These are phyloP conservation scores for Actinia tenebrosa DNA, from an alignment of 64 coral and sea anemone species.

Conservation along the genomic window DNA sequence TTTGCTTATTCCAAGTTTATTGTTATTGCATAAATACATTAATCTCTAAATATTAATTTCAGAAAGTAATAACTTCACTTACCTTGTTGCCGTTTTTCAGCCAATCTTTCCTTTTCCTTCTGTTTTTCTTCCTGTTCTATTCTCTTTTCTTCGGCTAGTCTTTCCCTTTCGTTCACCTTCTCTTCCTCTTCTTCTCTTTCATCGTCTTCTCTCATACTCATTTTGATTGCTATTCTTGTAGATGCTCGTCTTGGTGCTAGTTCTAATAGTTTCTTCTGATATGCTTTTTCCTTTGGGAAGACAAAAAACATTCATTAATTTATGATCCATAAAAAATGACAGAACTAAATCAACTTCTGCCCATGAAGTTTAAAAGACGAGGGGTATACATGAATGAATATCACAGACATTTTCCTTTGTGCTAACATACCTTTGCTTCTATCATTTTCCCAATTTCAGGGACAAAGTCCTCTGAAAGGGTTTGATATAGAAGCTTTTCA, in stretches of 20 bases:
- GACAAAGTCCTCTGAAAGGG: conserved; percentile 88
- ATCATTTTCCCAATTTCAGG: conserved; percentile 93
- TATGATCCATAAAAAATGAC: neutral
- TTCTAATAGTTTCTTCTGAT: conserved; percentile 86
- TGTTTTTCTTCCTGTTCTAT: conserved; percentile 83
- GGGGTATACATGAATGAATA: neutral
- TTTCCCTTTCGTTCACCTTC: conserved; percentile 63
- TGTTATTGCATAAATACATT: too few relatives aligned
- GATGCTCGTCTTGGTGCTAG: conserved; percentile 85
- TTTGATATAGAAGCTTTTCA: conserved; percentile 88
- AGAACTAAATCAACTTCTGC: neutral
- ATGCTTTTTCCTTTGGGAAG: conserved; percentile 63
- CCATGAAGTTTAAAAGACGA: neutral
- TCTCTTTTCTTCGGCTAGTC: conserved; percentile 82
- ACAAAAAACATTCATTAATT: too few relatives aligned
- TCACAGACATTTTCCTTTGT: neutral
- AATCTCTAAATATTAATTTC: too few relatives aligned
- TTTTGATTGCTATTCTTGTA: conserved; percentile 90
- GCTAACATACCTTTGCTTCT: conserved; percentile 64
- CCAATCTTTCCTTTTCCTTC: conserved; percentile 73
- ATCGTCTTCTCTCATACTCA: conserved; percentile 67
- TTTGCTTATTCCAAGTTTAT: too few relatives aligned
- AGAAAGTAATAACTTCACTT: neutral
- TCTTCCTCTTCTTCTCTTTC: conserved; percentile 51
- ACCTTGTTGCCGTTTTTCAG: conserved; percentile 90